Conservation (phyloP, 2,797 vertebrate species). For the Muscicapa striata region DNA sequence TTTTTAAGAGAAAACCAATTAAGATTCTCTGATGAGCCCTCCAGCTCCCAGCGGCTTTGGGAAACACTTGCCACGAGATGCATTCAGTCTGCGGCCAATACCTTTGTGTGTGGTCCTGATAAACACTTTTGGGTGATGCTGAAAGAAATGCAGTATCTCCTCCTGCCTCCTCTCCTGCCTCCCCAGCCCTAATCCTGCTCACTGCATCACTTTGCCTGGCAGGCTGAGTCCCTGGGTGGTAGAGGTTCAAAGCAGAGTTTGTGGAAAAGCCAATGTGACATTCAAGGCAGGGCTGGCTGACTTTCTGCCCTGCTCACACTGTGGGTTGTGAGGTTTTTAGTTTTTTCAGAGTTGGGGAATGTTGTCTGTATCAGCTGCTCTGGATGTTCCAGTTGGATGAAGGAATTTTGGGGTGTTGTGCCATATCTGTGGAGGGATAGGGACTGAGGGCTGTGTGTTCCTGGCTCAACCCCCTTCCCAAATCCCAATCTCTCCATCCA, state of each 20-base stretch:
- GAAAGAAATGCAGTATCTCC: neutral
- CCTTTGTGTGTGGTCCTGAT: conserved; percentile 47
- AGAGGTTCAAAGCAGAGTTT: neutral
- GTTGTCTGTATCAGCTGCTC: neutral
- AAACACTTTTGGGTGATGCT: conserved; percentile 35
- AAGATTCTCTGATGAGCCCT: conserved; percentile 61
- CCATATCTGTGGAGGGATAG: neutral
- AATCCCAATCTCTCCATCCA: neutral
- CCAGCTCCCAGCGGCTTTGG: neutral
- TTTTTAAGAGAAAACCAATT: conserved; percentile 52
- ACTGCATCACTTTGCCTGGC: neutral
- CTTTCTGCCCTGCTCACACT: fast-evolving
- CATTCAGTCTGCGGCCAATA: neutral
- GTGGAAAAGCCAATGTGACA: neutral
- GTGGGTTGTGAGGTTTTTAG: neutral
- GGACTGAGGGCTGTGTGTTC: neutral
- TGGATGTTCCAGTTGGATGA: fast-evolving
- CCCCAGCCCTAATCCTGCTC: neutral
- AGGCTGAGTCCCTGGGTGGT: neutral
- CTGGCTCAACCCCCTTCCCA: neutral
- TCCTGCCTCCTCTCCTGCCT: neutral
- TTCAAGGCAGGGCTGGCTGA: neutral
- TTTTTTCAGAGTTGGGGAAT: neutral
- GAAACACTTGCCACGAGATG: neutral
- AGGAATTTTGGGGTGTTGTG: neutral